Percentiles rank a stretch among this genome's conserved stretches.
Evolutionary conservation across 2,113 vertebrate genomes (phyloP).

Genomic region (Hiodon alosoides): DNA sequence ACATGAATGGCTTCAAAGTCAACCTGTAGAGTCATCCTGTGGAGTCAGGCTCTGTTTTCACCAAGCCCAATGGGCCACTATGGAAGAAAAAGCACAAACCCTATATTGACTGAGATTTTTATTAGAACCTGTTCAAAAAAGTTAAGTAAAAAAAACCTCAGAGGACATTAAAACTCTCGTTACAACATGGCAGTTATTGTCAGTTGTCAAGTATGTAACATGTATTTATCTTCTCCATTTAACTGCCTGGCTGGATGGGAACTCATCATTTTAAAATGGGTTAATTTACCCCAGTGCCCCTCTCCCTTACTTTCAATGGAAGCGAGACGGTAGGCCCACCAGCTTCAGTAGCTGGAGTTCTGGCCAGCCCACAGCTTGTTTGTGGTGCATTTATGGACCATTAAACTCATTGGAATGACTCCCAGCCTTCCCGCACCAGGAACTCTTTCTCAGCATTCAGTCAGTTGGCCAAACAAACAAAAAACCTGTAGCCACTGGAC

Average conservation of each 20-base stretch:
- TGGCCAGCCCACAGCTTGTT: slow-evolving; percentile 1
- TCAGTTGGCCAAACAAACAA: neutral
- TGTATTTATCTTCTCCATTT: neutral
- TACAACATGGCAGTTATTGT: no score
- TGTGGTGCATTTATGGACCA: slow-evolving; percentile 8
- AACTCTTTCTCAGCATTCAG: neutral
- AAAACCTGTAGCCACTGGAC: neutral
- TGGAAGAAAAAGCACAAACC: no score
- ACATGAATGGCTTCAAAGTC: no score
- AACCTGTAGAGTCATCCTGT: no score
- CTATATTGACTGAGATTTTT: no score
- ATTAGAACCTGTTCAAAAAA: no score
- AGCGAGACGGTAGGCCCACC: neutral
- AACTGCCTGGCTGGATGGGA: neutral
- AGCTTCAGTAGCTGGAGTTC: slow-evolving; percentile 5
- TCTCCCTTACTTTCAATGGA: no score
- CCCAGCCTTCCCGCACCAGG: neutral
- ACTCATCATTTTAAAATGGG: neutral
- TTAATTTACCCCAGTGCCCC: no score
- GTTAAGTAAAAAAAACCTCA: no score
- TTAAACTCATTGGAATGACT: slow-evolving; percentile 10
- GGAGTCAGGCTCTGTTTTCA: no score
- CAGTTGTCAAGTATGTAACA: neutral
- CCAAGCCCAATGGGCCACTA: no score
- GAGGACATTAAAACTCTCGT: no score